Conservation (phyloP, 2,113 vertebrate genomes). For the Callocephalon fimbriatum region DNA sequence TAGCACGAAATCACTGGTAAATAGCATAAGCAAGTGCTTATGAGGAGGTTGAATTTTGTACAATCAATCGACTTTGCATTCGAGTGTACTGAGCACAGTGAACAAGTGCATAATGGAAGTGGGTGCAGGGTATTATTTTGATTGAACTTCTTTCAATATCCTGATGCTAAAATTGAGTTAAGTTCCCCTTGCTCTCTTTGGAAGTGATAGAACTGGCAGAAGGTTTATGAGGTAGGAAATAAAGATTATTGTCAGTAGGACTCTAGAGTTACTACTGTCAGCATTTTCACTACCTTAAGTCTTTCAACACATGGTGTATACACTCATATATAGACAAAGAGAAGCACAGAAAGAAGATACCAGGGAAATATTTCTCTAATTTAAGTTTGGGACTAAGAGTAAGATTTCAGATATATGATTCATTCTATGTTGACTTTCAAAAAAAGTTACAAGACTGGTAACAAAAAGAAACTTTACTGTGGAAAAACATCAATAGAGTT, state of each 20-base stretch:
- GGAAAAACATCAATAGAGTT: not conserved
- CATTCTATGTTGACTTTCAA: not conserved
- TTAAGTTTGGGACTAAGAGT: not conserved
- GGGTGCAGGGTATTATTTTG: not conserved
- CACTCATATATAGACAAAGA: not conserved
- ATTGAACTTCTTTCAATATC: not conserved
- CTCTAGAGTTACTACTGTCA: not conserved
- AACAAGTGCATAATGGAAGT: not conserved
- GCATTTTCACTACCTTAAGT: not conserved
- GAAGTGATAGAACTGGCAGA: not conserved
- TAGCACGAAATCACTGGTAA: not conserved
- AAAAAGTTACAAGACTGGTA: not conserved
- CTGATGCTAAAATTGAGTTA: not conserved
- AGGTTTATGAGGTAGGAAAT: not conserved
- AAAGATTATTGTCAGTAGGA: not conserved
- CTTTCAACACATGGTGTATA: not conserved
- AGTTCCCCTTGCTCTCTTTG: not conserved
- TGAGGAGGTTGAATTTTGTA: not conserved
- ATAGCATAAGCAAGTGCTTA: not conserved
- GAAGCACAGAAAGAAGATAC: not conserved
- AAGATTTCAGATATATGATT: not conserved
- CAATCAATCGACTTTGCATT: not conserved
- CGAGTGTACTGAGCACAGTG: not conserved
- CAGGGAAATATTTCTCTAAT: not conserved
- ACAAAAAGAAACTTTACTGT: not conserved